Evolutionary conservation across 37 sponge, comb jelly and placozoan species (phyloP), one percentile per base, ranked within the genome.

Genomic region (Cliona cf. orientalis): DNA sequence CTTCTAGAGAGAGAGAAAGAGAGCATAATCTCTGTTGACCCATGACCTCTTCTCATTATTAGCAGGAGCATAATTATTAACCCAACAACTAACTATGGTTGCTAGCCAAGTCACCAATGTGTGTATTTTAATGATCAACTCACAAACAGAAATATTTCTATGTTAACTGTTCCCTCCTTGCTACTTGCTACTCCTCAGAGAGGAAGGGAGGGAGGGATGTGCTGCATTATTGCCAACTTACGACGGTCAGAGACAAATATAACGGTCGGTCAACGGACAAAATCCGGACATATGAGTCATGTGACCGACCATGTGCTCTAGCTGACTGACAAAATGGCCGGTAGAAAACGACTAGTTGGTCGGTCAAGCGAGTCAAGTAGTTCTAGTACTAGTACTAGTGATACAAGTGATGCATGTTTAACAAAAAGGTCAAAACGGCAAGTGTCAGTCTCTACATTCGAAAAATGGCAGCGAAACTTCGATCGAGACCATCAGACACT

Each of bases 201-300:
- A n/a, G n/a, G n/a, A n/a, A n/a, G n/a, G n/a, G n/a, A n/a, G n/a
- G n/a, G n/a, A n/a, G n/a, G n/a, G n/a, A n/a, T n/a, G n/a, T n/a
- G n/a, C n/a, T n/a, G n/a, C n/a, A n/a, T n/a, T n/a, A n/a, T n/a
- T n/a, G n/a, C n/a, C n/a, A n/a, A n/a, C n/a, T n/a, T n/a, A n/a
- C n/a, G n/a, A n/a, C n/a, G n/a, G n/a, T n/a, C 77, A 76, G 77
- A 76, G 77, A 22, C 77, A 76, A 76, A 76, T 61, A 60, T 76
- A 76, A 76, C 77, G 43, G 77, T 62, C 53, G 53, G 53, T 49
- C 53, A 49, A 49, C 9, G 43, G 64, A 61, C 64, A 76, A 62
- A 41, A 23, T 62, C 64, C 77, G 62, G 42, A 32, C 31, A 41
- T 23, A 62, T 25, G 42, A 12, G 35, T 5, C 35, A 65, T 36